A percentile compares a stretch with the other conserved stretches of the same genome.
phyloP scores from a whole-genome alignment of 2,113 vertebrate genomes.

The Chlorocebus sabaeus region DNA sequence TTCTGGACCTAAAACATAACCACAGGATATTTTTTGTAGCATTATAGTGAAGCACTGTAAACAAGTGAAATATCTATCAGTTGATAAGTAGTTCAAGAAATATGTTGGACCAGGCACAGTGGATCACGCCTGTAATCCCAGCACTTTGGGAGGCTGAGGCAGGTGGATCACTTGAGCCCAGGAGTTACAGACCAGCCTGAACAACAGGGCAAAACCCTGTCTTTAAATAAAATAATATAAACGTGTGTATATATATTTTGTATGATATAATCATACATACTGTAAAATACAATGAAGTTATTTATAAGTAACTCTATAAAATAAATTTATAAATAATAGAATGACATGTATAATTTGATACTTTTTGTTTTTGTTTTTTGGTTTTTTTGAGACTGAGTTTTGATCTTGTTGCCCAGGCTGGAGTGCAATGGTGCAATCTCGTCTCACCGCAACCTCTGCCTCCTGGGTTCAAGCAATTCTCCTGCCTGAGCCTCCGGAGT shows the following conservation, averaged over 20 bases:
- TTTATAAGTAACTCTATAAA: not conserved
- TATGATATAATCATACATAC: not conserved
- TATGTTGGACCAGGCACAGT: not conserved
- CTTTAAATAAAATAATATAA: too few relatives aligned
- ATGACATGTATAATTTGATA: not conserved
- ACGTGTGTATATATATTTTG: not conserved
- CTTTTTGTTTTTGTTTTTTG: not conserved
- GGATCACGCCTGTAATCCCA: not conserved
- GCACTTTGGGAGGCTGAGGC: not conserved
- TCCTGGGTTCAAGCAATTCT: too few relatives aligned
- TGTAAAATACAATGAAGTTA: not conserved
- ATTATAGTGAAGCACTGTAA: not conserved
- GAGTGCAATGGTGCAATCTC: too few relatives aligned
- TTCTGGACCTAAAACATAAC: not conserved
- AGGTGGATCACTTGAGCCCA: not conserved
- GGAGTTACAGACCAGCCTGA: not conserved
- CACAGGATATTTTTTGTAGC: not conserved
- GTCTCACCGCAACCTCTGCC: too few relatives aligned
- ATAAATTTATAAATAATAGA: not conserved
- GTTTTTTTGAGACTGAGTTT: too few relatives aligned
- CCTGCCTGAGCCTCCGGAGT: too few relatives aligned
- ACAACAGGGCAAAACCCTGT: not conserved
- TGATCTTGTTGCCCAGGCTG: too few relatives aligned
- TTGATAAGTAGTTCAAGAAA: not conserved
- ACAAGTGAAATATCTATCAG: not conserved